Percentiles rank a stretch among this genome's conserved stretches.
These are phyloP conservation scores for Pseudomyrmex concolor DNA, from an alignment of 1,140 invertebrate species.

Conservation along the genomic window DNA sequence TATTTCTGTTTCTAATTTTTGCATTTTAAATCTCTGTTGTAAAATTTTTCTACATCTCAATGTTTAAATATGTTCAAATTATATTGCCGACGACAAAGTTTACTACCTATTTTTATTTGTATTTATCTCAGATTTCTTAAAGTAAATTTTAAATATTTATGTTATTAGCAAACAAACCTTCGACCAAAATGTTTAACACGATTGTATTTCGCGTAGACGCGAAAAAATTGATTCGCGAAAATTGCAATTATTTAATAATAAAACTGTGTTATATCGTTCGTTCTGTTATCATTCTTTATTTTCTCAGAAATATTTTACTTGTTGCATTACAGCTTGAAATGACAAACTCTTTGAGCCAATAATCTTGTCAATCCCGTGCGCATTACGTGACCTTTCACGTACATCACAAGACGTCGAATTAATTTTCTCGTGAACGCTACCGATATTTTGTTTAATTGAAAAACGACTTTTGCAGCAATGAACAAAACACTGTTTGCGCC, in stretches of 20 bases:
- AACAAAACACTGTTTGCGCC: conserved; percentile 6
- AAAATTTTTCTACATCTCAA: background rate
- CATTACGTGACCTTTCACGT: conserved; percentile 54
- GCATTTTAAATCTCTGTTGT: too few species aligned
- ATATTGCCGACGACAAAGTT: background rate
- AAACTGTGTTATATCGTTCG: conserved; percentile 34
- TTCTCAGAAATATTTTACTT: conserved; percentile 52
- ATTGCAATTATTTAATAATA: conserved; percentile 49
- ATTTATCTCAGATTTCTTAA: background rate
- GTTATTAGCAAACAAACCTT: conserved; percentile 42
- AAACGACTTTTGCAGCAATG: conserved; percentile 37
- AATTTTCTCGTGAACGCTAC: conserved; percentile 38
- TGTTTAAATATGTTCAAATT: conserved; percentile 24
- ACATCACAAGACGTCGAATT: conserved; percentile 51
- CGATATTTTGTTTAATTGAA: conserved; percentile 55
- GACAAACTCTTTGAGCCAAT: conserved; percentile 46
- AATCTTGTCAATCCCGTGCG: conserved; percentile 48
- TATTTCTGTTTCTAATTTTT: too few species aligned
- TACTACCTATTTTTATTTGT: conserved; percentile 9
- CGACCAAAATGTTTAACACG: conserved; percentile 28
- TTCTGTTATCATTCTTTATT: conserved; percentile 12
- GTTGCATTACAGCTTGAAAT: conserved; percentile 57
- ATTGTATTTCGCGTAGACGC: background rate
- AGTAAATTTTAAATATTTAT: conserved; percentile 24
- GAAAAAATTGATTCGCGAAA: conserved; percentile 41